Evolutionary conservation across 2,888 invertebrate species (phyloP).

Genomic region (Stenchaetothrips biformis): DNA sequence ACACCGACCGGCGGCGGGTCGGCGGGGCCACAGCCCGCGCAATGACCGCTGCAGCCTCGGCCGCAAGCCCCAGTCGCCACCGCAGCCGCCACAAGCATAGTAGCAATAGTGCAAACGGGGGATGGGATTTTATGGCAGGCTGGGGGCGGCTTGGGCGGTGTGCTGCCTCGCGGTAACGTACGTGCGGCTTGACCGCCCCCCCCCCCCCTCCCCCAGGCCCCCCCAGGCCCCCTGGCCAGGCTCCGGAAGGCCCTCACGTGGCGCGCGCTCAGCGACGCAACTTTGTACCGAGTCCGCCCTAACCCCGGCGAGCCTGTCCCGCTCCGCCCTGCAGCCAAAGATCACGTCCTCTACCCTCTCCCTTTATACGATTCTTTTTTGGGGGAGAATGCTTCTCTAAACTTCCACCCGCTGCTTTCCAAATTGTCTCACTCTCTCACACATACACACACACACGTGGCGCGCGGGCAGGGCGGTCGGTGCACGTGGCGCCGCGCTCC

Average conservation of each 20-base stretch:
- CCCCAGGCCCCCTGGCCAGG: background rate
- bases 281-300: background rate
- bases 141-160: background rate
- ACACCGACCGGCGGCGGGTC: too few relatives aligned
- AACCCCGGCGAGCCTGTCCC: background rate
- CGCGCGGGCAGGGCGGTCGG: too few relatives aligned
- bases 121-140: constrained; percentile 11
- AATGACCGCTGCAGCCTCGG: background rate
- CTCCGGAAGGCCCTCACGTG: constrained; percentile 18
- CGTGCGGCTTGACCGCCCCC: constrained; percentile 16
- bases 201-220: too few relatives aligned
- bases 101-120: constrained; percentile 20
- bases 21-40: too few relatives aligned
- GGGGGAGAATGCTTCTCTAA: too few relatives aligned
- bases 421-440: too few relatives aligned
- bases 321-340: background rate
- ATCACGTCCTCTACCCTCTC: background rate
- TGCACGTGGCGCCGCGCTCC: too few relatives aligned
- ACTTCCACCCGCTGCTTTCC: too few relatives aligned
- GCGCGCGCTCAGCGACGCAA: constrained; percentile 14
- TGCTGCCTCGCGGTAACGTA: constrained; percentile 2
- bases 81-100: background rate
- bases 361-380: too few relatives aligned
- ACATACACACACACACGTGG: too few relatives aligned
- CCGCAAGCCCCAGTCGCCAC: background rate